Base-by-base conservation (phyloP, 2,888 invertebrate genomes). In the Amphipyra berbera region DNA sequence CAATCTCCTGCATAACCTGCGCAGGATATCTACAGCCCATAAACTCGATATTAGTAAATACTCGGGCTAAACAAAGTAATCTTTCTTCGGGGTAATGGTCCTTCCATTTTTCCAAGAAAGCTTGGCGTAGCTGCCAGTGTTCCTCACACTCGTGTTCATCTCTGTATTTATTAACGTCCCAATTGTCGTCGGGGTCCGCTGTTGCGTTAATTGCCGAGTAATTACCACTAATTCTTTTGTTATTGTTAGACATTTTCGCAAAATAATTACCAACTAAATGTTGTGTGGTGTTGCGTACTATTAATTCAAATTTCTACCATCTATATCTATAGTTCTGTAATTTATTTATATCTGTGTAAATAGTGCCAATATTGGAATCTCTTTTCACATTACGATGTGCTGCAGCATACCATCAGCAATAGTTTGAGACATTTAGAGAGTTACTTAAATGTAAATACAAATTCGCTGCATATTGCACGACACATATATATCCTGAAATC, bases 61-160 rank as follows among this genome's bases (percentile, higher is more conserved):
- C 96, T 73, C 95, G 95, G 6, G 96, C 96, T 68, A 97, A 88
- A 84, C 96, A 96, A 15, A 96, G 89, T 10, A 97, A 87, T 69
- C 96, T 90, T 38, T 96, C 95, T 79, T 95, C 93, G 1, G 95
- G 84, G 78, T 95, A 95, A 42, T 93, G 81, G n/a, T 96, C 95
- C 85, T 97, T 96, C 94, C 99, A 98, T 9, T 96, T 94, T 47
- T 96, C 89, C 94, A 99, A 96, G 86, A 99, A 99, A 45, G 96
- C 95, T 76, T 96, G 96, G 46, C 98, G 95, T 56, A 99, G 90
- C 67, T 96, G 95, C 99, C 99, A 99, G 83, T 99, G 99, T 68
- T 98, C 97, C 15, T 98, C 97, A 75, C 97, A 97, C 91, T 99
- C 99, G 82, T 97, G 97, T 63, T 96, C 97, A 64, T 96, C 96